Base-by-base conservation (phyloP, 2,113 vertebrate species). In the Trematomus loennbergii region DNA sequence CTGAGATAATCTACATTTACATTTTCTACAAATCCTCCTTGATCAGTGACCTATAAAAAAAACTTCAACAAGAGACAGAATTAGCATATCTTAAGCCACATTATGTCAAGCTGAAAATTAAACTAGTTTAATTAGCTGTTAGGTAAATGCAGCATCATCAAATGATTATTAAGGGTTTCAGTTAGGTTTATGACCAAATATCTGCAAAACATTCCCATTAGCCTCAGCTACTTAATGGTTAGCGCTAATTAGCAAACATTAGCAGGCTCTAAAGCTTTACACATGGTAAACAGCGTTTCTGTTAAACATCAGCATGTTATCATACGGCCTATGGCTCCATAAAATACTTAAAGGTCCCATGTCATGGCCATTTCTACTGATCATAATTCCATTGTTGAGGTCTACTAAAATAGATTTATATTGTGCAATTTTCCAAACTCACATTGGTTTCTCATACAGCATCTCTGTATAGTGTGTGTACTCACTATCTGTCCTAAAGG, bases 1-100 rank as follows among this genome's bases (percentile, higher is more conserved):
- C 13, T 33, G 13, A 67, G 18, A 13, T 17, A 29, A 63, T 77
- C 55, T 62, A n/a, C 55, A 57, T 43, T 43, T 36, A 40, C 6
- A 40, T 40, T 40, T 40, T 40, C 36, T 40, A 40, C 36, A 40
- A 40, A 33, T 20, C 4, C 0, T 36, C 48, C n/a, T 5, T 12
- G 12, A 57, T 40, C 16, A 68, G 15, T 36, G 63, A 29, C 40
- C 49, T 60, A 55, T 50, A 67, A 18, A 40, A 76, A 69, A 40
- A 5, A 8, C 36, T 52, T 45, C 52, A 9, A 33, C 15, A 66
- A 18, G 12, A 66, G 46, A 62, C 25, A n/a, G 45, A 46, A 40
- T 63, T 1, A 29, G 20, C 66, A 4, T 29, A 46, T 53, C 20
- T 64, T 29, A 29, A 54, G 3, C 22, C 50, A 55, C 18, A 50